Evolutionary conservation across 2,888 invertebrate genomes (phyloP), one percentile per base, ranked within the genome.

Genomic region (Eupeodes luniger): DNA sequence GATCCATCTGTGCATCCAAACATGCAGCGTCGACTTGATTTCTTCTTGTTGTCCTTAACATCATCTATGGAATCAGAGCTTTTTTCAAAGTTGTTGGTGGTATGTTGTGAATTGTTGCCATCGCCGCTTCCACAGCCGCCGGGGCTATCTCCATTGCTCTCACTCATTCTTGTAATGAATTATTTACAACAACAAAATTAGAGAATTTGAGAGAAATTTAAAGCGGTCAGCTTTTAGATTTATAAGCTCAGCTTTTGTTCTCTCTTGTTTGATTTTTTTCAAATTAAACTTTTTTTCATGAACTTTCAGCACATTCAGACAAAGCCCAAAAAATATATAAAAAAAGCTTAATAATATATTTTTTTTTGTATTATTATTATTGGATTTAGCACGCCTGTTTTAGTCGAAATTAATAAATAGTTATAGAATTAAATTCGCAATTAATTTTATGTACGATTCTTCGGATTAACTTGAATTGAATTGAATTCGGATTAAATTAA

Each of bases 1-100:
- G 91, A 89, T 67, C 81, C 90, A 40, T 86, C 91, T 53, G 67
- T 81, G 75, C 92, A 92, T 49, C 92, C 92, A 90, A 91, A 91
- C 40, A 92, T 89, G 75, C 92, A 92, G 6, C 89, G 90, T 81
- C 92, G 90, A 34, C 72, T 70, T 16, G 75, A 12, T 64, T 85
- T 89, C 61, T n/a, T 80, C n/a, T n/a, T 19, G 40, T 12, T 40
- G 6, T 61, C 34, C 4, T 14, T 16, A 74, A 14, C 47, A 55
- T 19, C 59, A 12, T 36, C 55, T 59, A 64, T 57, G 14, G 76
- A 64, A 4, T 44, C 72, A 6, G 82, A 82, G 72, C 86, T 87
- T 87, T 87, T 79, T 55, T 12, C 34, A 12, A 40, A 10, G 67
- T 27, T 70, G 19, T 19, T 69, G 16, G 9, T 69, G 16, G 9